A percentile compares a stretch with the other conserved stretches of the same genome.
Conservation (phyloP, 2,113 vertebrate species). For the Cygnus buccinator region DNA sequence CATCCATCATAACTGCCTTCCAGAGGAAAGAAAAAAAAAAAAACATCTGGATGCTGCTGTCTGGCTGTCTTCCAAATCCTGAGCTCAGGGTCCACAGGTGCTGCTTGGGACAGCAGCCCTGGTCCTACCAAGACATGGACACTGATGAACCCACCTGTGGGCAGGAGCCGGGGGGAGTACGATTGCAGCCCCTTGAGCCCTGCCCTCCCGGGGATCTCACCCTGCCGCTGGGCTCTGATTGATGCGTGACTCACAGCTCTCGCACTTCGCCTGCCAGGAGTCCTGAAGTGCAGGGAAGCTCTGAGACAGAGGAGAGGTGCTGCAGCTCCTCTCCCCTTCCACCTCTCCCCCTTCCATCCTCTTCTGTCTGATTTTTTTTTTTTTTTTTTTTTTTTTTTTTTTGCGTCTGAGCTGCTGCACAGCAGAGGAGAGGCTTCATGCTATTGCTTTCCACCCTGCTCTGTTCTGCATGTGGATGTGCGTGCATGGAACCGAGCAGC, state of each 20-base stretch:
- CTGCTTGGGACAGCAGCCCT: neutral
- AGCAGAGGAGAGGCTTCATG: neutral
- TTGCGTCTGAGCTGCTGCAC: neutral
- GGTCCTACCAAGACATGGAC: rapidly evolving
- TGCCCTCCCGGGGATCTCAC: neutral
- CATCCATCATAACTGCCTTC: neutral
- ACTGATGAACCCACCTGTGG: too few species aligned
- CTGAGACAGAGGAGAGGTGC: neutral
- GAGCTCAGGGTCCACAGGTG: neutral
- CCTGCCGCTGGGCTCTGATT: neutral
- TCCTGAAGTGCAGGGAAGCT: neutral
- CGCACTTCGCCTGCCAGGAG: neutral
- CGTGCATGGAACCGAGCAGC: neutral
- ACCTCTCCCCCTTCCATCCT: neutral
- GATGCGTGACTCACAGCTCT: neutral
- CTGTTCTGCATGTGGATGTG: rapidly evolving
- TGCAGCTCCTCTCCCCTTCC: neutral
- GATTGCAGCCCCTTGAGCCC: neutral
- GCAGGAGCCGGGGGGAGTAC: neutral
- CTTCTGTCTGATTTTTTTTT: neutral
- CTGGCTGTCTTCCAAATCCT: rapidly evolving
- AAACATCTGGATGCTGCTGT: neutral
- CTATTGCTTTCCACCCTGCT: neutral
- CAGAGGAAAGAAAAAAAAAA: neutral
- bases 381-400: neutral